These are phyloP conservation scores for Thaumatotibia leucotreta DNA, from an alignment of 1,140 invertebrate genomes.

Conservation along the genomic window DNA sequence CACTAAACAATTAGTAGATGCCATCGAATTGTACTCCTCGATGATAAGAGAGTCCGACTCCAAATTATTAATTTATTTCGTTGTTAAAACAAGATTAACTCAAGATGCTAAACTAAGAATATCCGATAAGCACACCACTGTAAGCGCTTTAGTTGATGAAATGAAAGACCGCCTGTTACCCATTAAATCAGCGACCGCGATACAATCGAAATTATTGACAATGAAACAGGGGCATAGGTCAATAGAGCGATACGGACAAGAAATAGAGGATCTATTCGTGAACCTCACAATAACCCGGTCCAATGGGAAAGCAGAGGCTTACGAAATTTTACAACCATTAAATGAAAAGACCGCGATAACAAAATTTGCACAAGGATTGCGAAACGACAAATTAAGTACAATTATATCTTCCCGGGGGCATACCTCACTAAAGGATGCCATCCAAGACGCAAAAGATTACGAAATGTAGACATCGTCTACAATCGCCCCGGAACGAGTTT, in stretches of 20 bases:
- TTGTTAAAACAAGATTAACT: not conserved
- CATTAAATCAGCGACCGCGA: not conserved
- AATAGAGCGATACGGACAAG: slow-evolving; percentile 10
- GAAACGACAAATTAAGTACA: slow-evolving; percentile 14
- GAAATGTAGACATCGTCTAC: too few relatives aligned
- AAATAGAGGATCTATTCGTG: slow-evolving; percentile 23
- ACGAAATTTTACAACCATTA: too few relatives aligned
- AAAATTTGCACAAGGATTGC: slow-evolving; percentile 18
- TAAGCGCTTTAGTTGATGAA: not conserved
- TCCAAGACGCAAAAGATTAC: too few relatives aligned
- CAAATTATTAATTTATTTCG: not conserved
- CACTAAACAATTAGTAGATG: not conserved
- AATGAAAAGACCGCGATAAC: too few relatives aligned
- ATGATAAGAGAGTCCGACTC: not conserved
- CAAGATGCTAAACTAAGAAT: not conserved
- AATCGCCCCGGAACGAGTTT: not conserved
- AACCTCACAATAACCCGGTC: slow-evolving; percentile 22
- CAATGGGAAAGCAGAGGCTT: slow-evolving; percentile 14
- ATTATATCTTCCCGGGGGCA: slow-evolving; percentile 18
- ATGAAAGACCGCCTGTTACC: not conserved
- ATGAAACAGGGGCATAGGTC: not conserved
- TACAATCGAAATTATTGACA: not conserved
- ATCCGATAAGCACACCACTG: not conserved
- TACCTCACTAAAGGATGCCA: slow-evolving; percentile 15
- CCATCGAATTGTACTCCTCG: not conserved